Conservation (phyloP, 2,888 invertebrate species). For the Caenorhabditis angaria region DNA sequence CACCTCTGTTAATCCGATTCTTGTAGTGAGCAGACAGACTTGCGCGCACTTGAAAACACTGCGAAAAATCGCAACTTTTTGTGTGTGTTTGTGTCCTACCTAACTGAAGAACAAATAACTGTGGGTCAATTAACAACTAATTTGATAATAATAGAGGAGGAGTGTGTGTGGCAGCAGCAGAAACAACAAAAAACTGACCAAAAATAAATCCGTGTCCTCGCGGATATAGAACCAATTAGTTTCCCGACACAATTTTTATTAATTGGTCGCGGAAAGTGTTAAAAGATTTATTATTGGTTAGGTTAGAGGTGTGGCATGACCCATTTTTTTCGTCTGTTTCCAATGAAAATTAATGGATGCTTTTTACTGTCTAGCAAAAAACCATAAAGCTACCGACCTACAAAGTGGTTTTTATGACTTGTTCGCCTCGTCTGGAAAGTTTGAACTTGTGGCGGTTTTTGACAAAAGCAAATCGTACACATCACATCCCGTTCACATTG, state of each 20-base stretch:
- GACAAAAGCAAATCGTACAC: no score
- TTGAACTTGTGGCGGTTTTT: no score
- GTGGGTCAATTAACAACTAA: neutral
- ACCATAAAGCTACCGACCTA: no score
- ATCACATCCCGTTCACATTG: no score
- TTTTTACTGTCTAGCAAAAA: no score
- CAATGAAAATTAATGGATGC: neutral
- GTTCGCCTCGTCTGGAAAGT: no score
- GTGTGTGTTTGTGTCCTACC: no score
- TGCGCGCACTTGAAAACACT: conserved; percentile 2
- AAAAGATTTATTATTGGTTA: neutral
- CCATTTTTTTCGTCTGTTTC: neutral
- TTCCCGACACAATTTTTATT: neutral
- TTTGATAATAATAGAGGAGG: neutral
- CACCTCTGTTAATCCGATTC: conserved; percentile 1
- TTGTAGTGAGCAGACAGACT: neutral
- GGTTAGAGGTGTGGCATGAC: neutral
- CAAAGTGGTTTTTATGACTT: no score
- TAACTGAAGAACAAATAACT: neutral
- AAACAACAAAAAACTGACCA: neutral
- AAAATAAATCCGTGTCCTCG: neutral
- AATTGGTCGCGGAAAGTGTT: neutral
- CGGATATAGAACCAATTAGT: neutral
- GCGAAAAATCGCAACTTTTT: neutral
- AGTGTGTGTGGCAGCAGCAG: no score